Evolutionary conservation across 2,113 vertebrate genomes (phyloP), one percentile per base, ranked within the genome.

Genomic region (Psittacula cyanocephala): DNA sequence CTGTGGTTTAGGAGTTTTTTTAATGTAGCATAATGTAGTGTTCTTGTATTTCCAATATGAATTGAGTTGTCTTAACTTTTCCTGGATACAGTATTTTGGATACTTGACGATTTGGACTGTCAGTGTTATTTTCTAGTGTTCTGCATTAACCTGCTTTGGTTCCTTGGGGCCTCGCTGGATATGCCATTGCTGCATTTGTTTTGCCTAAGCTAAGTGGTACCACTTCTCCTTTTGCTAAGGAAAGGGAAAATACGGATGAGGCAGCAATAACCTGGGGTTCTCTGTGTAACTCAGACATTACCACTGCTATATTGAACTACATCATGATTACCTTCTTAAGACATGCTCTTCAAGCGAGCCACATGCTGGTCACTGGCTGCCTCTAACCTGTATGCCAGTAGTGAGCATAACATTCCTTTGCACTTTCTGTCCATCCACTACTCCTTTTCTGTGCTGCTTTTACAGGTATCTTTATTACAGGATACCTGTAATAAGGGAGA

Each of bases 31-130:
- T 82, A 94, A 89, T 76, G 74, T 82, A 89, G 95, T 74, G 81
- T 88, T 93, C 91, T 82, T 95, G 94, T 91, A 88, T 93, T 95
- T 90, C 78, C 91, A 29, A 33, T 93, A 94, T 55, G 13, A 90
- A 88, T 94, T 79, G 94, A 93, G 68, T 95, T 93, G 96, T 98
- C 97, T 97, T 97, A 94, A 89, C 80, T 96, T 96, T 96, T 97
- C 95, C 83, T 94, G 91, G 89, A 96, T 88, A 86, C 64, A 65
- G 76, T 76, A 95, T 91, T 97, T 93, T 95, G 96, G 96, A 91
- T 97, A 97, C 82, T 95, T 92, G 96, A 97, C 9, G 20, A 68
- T 87, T 92, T 59, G 82, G 86, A 71, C 81, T 93, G 86, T 96
- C 52, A 53, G 94, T 95, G 74, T 91, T 95, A 23, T 89, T 85